A percentile compares a stretch with the other conserved stretches of the same genome.
Evolutionary conservation across 2,797 vertebrate species (phyloP).

Genomic region (Gambusia yucatana): DNA sequence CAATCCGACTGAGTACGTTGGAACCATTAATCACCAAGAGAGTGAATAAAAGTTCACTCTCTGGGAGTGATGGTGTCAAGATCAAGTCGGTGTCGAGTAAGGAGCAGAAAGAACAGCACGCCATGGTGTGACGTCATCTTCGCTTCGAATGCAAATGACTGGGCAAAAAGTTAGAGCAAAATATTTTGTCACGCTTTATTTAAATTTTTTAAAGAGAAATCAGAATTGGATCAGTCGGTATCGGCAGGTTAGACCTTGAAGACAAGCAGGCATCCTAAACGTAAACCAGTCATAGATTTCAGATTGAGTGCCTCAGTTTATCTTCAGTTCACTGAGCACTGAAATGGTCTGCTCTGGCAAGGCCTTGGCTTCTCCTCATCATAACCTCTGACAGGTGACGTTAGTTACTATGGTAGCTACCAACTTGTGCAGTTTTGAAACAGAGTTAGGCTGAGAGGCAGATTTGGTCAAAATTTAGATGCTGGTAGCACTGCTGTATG

Average conservation of each 20-base stretch:
- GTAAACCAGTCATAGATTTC: not conserved
- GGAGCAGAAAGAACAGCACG: not conserved
- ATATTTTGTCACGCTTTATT: not conserved
- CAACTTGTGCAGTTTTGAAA: conserved; percentile 32
- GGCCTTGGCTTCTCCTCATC: not conserved
- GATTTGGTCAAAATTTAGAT: not conserved
- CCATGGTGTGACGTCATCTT: not conserved
- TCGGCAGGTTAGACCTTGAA: not conserved
- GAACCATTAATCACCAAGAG: too few relatives aligned
- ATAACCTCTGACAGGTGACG: conserved; percentile 15
- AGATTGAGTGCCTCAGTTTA: not conserved
- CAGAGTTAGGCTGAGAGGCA: not conserved
- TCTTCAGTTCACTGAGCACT: not conserved
- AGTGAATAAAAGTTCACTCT: too few relatives aligned
- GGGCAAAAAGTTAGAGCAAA: not conserved
- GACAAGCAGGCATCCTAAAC: not conserved
- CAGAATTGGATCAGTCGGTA: not conserved
- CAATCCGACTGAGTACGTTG: too few relatives aligned
- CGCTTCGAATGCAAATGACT: not conserved
- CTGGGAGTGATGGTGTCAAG: too few relatives aligned
- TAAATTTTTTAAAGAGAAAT: not conserved
- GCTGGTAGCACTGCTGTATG: conserved; percentile 21
- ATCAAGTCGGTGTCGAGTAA: not conserved
- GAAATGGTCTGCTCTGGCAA: not conserved
- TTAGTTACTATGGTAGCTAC: conserved; percentile 59